Conservation (phyloP, 2,797 vertebrate species). For the Ctenopoma multispine region DNA sequence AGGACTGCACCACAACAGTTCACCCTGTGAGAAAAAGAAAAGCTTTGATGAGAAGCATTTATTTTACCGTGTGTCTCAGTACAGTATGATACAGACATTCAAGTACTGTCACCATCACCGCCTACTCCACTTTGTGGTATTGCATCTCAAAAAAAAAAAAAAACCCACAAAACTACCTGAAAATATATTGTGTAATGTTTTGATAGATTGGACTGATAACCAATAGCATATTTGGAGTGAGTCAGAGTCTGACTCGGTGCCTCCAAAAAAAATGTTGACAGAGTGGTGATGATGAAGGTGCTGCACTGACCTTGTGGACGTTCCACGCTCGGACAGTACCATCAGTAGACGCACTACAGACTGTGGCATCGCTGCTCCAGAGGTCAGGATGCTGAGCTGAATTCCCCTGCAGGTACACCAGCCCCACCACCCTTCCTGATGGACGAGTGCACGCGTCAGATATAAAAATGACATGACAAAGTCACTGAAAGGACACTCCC, state of each 20-base stretch:
- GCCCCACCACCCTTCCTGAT: conserved; percentile 80
- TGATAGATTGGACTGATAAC: background rate
- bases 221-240: background rate
- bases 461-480: background rate
- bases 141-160: background rate
- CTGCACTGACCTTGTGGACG: conserved; percentile 74
- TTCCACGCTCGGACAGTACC: conserved; percentile 85
- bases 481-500: background rate
- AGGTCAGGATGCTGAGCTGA: conserved; percentile 63
- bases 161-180: background rate
- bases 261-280: background rate
- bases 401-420: conserved; percentile 77
- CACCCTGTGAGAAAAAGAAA: conserved; percentile 68
- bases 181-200: background rate
- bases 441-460: conserved; percentile 1
- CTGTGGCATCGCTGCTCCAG: conserved; percentile 58
- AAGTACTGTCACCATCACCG: background rate
- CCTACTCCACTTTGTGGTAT: background rate
- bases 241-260: background rate
- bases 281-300: background rate
- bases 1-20: conserved; percentile 82
- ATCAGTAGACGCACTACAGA: conserved; percentile 85
- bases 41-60: background rate
- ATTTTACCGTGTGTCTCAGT: background rate
- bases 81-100: background rate